Evolutionary conservation across 2,888 invertebrate genomes (phyloP), one percentile per base, ranked within the genome.

Genomic region (Tupiocoris notatus): DNA sequence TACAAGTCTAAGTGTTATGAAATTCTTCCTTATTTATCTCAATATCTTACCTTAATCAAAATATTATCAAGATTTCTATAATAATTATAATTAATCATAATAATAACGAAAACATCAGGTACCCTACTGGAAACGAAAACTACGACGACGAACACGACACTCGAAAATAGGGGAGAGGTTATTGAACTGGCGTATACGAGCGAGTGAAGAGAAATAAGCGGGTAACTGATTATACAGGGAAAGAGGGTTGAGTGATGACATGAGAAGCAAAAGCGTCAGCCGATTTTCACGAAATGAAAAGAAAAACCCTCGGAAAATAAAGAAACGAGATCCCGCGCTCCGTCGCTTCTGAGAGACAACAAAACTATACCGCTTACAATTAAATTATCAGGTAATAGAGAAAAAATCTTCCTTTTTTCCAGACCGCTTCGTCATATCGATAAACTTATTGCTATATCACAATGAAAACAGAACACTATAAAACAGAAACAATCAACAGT

Each of bases 361-460:
- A n/a, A n/a, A n/a, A n/a, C n/a, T n/a, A n/a, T n/a, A n/a, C n/a
- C n/a, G n/a, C n/a, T n/a, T n/a, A n/a, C n/a, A n/a, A n/a, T n/a
- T n/a, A n/a, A n/a, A n/a, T n/a, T n/a, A n/a, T n/a, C n/a, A n/a
- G n/a, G n/a, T n/a, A n/a, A n/a, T n/a, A n/a, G n/a, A n/a, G n/a
- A n/a, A n/a, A 12, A 39, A 39, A 39, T 39, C 12, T 39, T 39
- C 39, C 39, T 39, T 39, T 39, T 39, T 73, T 64, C 75, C 74
- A 76, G 65, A 67, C 75, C 65, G 61, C 74, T 76, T 77, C 67
- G 75, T 63, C 66, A 78, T 76, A 76, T 66, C 65, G 39, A 71
- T 67, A 21, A 79, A 80, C 80, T 80, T 80, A 80, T 78, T 75
- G 77, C 79, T 78, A 79, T 79, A 79, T 80, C 79, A 79, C 79